Evolutionary conservation across 92 coral and sea anemone species (phyloP).

Genomic region (Anthopleura xanthogrammica): DNA sequence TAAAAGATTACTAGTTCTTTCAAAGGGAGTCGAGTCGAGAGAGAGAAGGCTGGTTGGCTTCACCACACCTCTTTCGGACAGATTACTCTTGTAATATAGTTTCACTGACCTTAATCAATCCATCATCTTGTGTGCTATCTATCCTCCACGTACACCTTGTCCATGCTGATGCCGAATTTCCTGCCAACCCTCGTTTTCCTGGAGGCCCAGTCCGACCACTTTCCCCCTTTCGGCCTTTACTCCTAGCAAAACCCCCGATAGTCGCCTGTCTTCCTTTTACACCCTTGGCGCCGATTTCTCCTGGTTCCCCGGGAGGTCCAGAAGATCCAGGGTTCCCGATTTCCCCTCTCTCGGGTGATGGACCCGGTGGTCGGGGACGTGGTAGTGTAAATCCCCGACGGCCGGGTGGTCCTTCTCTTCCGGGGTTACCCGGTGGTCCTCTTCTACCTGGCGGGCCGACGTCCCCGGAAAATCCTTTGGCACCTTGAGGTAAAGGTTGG

Average conservation of each 20-base stretch:
- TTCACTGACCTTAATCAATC: slow-evolving; percentile 32
- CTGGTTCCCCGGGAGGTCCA: slow-evolving; percentile 6
- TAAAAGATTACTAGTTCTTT: no score
- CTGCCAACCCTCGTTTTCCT: slow-evolving; percentile 32
- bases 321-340: slow-evolving; percentile 10
- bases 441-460: slow-evolving; percentile 12
- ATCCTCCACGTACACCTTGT: slow-evolving; percentile 35
- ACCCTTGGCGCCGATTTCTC: slow-evolving; percentile 20
- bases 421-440: slow-evolving; percentile 5
- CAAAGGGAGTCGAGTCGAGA: no score
- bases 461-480: slow-evolving; percentile 14
- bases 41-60: no score
- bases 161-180: slow-evolving; percentile 26
- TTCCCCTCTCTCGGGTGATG: slow-evolving; percentile 17
- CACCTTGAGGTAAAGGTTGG: slow-evolving; percentile 19
- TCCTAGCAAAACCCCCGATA: slow-evolving; percentile 18
- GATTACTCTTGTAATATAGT: background rate
- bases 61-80: no score
- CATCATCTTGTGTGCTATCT: slow-evolving; percentile 37
- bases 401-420: slow-evolving; percentile 14
- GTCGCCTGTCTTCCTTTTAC: background rate
- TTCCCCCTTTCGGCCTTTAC: slow-evolving; percentile 26
- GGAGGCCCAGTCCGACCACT: slow-evolving; percentile 24
- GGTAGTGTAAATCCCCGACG: slow-evolving; percentile 7
- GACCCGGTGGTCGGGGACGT: slow-evolving; percentile 19